Evolutionary conservation across 2,888 invertebrate genomes (phyloP).

Genomic region (Chydorus sphaericus): DNA sequence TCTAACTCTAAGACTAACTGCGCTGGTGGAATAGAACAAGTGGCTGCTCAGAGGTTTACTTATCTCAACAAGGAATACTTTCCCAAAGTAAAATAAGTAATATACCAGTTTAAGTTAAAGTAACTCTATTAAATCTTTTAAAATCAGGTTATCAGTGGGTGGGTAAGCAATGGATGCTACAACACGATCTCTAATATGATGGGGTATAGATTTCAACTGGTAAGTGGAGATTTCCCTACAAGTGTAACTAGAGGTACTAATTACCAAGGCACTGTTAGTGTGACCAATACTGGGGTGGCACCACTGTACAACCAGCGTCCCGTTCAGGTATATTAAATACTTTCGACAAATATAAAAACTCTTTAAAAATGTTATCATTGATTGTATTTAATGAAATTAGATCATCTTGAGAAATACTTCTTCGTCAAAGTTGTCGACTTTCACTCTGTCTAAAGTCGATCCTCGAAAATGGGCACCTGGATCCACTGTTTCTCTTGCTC

Average conservation of each 20-base stretch:
- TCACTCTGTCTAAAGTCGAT: neutral
- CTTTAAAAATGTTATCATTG: neutral
- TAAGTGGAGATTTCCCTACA: neutral
- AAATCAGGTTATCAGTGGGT: neutral
- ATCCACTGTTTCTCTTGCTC: neutral
- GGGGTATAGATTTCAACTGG: constrained; percentile 9
- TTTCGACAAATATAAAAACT: too few relatives aligned
- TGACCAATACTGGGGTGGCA: constrained; percentile 7
- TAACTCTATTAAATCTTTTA: neutral
- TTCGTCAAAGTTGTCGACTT: neutral
- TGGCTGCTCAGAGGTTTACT: neutral
- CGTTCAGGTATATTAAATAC: too few relatives aligned
- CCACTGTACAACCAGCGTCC: constrained; percentile 4
- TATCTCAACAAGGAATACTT: constrained; percentile 7
- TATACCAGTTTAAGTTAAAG: too few relatives aligned
- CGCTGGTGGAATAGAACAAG: neutral
- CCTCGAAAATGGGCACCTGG: neutral
- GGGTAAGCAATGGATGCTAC: constrained; percentile 8
- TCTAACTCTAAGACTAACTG: neutral
- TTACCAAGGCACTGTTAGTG: neutral
- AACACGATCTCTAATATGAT: constrained; percentile 1
- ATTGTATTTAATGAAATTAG: neutral
- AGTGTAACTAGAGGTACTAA: neutral
- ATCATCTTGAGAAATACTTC: constrained; percentile 2
- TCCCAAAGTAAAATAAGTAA: neutral